phyloP scores from a whole-genome alignment of 2,113 vertebrate species.

The Excalfactoria chinensis region DNA sequence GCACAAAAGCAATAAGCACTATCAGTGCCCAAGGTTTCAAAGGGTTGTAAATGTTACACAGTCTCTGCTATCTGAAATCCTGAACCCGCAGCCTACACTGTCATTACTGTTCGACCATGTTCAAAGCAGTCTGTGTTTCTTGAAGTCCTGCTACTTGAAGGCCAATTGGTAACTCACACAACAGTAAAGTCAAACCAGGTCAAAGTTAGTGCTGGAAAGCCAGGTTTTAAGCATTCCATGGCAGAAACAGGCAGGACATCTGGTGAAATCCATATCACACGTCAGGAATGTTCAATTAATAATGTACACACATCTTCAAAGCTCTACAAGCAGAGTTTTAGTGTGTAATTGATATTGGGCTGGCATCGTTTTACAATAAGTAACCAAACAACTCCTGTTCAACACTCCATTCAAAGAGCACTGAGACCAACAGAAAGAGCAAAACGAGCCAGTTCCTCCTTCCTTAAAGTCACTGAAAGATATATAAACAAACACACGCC shows the following conservation, averaged over 20 bases:
- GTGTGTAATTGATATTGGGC: not conserved
- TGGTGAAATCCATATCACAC: not conserved
- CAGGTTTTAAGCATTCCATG: not conserved
- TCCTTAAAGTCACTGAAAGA: not conserved
- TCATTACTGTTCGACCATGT: not conserved
- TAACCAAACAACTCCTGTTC: not conserved
- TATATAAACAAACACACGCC: not conserved
- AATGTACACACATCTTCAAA: not conserved
- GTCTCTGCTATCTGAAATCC: not conserved
- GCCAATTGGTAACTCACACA: not conserved
- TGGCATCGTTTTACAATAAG: not conserved
- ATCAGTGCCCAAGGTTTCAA: not conserved
- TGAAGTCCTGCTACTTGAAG: not conserved
- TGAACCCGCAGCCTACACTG: not conserved
- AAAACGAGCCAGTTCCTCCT: not conserved
- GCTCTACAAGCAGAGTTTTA: fast-evolving
- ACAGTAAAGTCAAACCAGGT: not conserved
- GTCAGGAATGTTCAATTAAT: not conserved
- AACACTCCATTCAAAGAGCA: not conserved
- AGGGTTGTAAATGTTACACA: not conserved
- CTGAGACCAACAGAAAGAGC: not conserved
- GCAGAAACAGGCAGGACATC: not conserved
- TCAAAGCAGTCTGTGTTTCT: not conserved
- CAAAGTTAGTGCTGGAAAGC: not conserved
- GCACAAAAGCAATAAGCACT: not conserved